A percentile compares a stretch with the other conserved stretches of the same genome.
These are phyloP conservation scores for Dipus sagitta DNA, from an alignment of 2,797 vertebrate species.

Conservation along the genomic window DNA sequence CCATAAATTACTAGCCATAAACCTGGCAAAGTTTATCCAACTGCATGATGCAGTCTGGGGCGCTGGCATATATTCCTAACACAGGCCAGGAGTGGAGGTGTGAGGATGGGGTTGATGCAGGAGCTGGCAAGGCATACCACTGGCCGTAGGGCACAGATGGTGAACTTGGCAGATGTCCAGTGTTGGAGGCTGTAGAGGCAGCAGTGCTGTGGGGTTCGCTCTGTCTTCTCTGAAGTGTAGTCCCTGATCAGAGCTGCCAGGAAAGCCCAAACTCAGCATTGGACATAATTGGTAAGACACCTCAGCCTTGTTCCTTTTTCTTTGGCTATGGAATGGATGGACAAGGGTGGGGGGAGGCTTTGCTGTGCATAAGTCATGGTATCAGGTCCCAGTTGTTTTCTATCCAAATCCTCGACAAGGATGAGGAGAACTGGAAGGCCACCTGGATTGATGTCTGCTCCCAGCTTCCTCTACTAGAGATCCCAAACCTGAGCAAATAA, in stretches of 20 bases:
- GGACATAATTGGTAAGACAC: background rate
- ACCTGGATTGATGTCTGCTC: background rate
- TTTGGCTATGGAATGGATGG: background rate
- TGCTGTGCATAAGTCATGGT: background rate
- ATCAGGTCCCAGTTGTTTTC: background rate
- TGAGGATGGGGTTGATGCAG: slow-evolving; percentile 22
- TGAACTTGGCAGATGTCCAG: slow-evolving; percentile 59
- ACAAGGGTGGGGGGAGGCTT: background rate
- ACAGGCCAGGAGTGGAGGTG: background rate
- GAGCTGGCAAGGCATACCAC: background rate
- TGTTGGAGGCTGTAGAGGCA: background rate
- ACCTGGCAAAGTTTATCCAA: slow-evolving; percentile 79
- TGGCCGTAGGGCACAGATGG: slow-evolving; percentile 79
- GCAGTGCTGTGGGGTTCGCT: background rate
- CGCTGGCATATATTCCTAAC: slow-evolving; percentile 64
- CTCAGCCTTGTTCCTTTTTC: background rate
- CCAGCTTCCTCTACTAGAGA: background rate
- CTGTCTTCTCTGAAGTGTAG: slow-evolving; percentile 19
- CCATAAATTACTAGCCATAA: slow-evolving; percentile 82
- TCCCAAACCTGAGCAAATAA: background rate
- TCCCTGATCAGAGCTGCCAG: background rate
- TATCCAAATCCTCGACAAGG: background rate
- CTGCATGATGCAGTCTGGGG: slow-evolving; percentile 75
- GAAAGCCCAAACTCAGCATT: background rate
- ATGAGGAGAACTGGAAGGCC: background rate